A percentile compares a stretch with the other conserved stretches of the same genome.
These are phyloP conservation scores for Cydia amplana DNA, from an alignment of 1,140 invertebrate genomes.

Conservation along the genomic window DNA sequence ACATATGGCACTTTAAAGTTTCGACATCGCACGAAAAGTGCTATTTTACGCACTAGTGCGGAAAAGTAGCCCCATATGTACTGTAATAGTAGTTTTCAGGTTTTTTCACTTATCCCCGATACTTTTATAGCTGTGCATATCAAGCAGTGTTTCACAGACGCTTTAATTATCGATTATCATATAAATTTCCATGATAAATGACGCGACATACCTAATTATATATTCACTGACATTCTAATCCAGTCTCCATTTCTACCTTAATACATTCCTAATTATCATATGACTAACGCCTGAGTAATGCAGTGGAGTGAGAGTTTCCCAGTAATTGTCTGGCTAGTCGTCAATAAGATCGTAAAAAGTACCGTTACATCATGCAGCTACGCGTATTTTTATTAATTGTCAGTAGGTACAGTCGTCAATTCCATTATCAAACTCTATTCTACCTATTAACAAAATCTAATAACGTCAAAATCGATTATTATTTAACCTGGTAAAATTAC, in stretches of 20 bases:
- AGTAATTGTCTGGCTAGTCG: background rate
- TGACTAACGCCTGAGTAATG: background rate
- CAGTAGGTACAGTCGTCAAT: background rate
- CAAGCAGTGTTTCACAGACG: too few species aligned
- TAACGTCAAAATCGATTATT: too few species aligned
- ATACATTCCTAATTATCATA: slow-evolving; percentile 7
- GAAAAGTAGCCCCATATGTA: too few species aligned
- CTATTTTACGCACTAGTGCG: too few species aligned
- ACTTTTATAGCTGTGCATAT: too few species aligned
- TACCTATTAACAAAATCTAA: background rate
- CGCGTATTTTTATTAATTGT: slow-evolving; percentile 2
- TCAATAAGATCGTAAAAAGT: background rate
- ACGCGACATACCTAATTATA: background rate
- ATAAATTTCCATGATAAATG: background rate
- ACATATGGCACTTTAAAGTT: too few species aligned
- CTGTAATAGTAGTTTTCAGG: too few species aligned
- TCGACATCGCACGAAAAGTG: too few species aligned
- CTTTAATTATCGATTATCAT: background rate
- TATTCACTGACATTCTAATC: slow-evolving; percentile 14
- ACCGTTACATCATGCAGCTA: slow-evolving; percentile 12
- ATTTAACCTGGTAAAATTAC: too few species aligned
- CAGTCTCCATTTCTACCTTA: background rate
- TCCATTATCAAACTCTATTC: too few species aligned
- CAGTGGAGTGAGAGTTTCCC: background rate
- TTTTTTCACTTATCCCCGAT: too few species aligned